phyloP scores from a whole-genome alignment of 1,140 invertebrate species.

The Leptoteleia sp. region DNA sequence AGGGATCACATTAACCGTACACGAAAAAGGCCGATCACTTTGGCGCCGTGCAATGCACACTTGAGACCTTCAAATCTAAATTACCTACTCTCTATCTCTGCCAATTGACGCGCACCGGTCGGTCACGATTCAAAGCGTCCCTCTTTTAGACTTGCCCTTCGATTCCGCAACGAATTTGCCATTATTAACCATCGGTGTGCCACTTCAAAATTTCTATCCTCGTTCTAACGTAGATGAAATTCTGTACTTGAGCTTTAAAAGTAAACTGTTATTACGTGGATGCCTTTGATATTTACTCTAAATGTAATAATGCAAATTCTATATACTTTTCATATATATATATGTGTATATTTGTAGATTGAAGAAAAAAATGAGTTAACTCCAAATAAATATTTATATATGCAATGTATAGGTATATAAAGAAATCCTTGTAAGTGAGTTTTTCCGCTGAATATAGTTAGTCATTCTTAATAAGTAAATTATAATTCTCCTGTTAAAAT shows the following conservation, averaged over 20 bases:
- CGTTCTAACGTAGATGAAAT: slow-evolving; percentile 19
- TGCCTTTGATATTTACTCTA: slow-evolving; percentile 2
- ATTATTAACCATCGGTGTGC: slow-evolving; percentile 19
- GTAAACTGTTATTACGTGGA: background rate
- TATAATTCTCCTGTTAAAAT: no score
- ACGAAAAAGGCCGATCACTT: slow-evolving; percentile 34
- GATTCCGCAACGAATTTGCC: slow-evolving; percentile 24
- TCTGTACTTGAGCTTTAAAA: slow-evolving; percentile 23
- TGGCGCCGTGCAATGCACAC: slow-evolving; percentile 7
- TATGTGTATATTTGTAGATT: no score
- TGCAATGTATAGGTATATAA: no score
- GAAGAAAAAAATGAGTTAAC: no score
- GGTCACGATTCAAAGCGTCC: slow-evolving; percentile 1
- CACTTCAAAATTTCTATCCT: slow-evolving; percentile 7
- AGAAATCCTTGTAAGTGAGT: no score
- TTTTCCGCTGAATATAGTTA: no score
- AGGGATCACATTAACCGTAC: slow-evolving; percentile 28
- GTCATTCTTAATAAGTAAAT: no score
- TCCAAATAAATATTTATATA: no score
- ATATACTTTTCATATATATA: background rate
- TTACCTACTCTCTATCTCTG: slow-evolving; percentile 2
- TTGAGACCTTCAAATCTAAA: slow-evolving; percentile 11
- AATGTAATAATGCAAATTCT: background rate
- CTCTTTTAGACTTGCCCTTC: background rate
- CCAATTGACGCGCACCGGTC: slow-evolving; percentile 10